phyloP scores from a whole-genome alignment of 2,888 invertebrate species.

The Scotopteryx bipunctaria region DNA sequence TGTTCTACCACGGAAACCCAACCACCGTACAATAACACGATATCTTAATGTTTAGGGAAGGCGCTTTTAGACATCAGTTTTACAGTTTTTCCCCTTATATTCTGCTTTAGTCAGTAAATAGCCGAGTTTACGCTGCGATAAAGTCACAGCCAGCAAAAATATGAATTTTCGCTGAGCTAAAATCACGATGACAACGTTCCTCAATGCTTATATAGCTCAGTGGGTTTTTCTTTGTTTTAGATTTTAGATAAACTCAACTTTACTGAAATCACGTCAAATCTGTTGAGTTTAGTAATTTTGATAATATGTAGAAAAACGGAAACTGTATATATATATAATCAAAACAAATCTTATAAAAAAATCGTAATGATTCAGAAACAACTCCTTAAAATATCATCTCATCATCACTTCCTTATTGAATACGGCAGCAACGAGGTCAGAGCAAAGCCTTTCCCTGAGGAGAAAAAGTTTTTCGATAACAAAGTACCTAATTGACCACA shows the following conservation, averaged over 20 bases:
- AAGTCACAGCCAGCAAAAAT: no score
- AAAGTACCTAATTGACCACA: slow-evolving; percentile 49
- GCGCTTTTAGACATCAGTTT: slow-evolving; percentile 20
- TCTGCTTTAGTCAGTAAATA: not conserved
- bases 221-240: no score
- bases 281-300: no score
- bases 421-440: slow-evolving; percentile 12
- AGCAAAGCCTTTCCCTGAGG: slow-evolving; percentile 23
- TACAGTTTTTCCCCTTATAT: slow-evolving; percentile 6
- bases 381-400: no score
- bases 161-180: no score
- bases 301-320: no score
- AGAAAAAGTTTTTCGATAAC: slow-evolving; percentile 56
- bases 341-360: not conserved
- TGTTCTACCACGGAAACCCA: slow-evolving; percentile 6
- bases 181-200: no score
- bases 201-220: no score
- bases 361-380: not conserved
- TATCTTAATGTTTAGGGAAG: slow-evolving; percentile 16
- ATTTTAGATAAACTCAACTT: no score
- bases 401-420: not conserved
- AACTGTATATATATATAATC: not conserved
- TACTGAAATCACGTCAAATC: no score
- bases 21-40: slow-evolving; percentile 14
- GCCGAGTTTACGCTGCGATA: not conserved